phyloP scores from a whole-genome alignment of 2,888 invertebrate genomes.

The Trachelus tabidus region DNA sequence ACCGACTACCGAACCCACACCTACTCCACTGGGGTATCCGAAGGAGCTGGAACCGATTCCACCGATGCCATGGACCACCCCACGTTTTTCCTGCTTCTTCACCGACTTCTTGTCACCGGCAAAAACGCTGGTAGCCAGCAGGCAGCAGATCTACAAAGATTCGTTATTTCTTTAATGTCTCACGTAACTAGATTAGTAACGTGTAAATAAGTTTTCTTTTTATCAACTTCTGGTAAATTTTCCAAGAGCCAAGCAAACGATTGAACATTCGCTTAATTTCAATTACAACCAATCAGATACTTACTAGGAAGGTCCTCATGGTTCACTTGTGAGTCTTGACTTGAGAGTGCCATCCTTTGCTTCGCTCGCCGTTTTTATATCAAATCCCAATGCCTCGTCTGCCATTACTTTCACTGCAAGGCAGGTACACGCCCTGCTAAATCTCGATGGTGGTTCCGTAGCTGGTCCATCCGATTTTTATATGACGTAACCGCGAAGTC shows the following conservation, averaged over 20 bases:
- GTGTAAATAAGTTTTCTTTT: too few relatives aligned
- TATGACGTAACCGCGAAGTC: constrained; percentile 35
- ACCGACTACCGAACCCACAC: constrained; percentile 15
- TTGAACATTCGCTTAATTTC: too few relatives aligned
- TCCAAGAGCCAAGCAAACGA: too few relatives aligned
- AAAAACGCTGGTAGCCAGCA: constrained; percentile 39
- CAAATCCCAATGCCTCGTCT: constrained; percentile 34
- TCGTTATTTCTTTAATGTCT: too few relatives aligned
- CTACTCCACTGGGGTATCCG: constrained; percentile 2
- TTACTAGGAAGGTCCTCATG: constrained; percentile 51
- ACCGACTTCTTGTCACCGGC: constrained; percentile 21
- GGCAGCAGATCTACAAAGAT: constrained; percentile 28
- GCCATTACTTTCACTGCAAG: constrained; percentile 52
- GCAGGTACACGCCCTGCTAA: constrained; percentile 37
- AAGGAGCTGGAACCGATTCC: too few relatives aligned
- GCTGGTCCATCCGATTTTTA: constrained; percentile 44
- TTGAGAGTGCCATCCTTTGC: constrained; percentile 44
- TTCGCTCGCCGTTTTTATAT: constrained; percentile 47
- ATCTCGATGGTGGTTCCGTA: constrained; percentile 32
- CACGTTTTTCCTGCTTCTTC: constrained; percentile 43
- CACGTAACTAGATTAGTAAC: too few relatives aligned
- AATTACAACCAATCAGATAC: constrained; percentile 25
- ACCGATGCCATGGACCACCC: constrained; percentile 8
- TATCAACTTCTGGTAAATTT: too few relatives aligned
- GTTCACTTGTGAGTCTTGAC: constrained; percentile 37